Percentiles rank a stretch among this genome's conserved stretches.
These are phyloP conservation scores for Pyrocoelia pectoralis DNA, from an alignment of 2,888 invertebrate genomes.

Conservation along the genomic window DNA sequence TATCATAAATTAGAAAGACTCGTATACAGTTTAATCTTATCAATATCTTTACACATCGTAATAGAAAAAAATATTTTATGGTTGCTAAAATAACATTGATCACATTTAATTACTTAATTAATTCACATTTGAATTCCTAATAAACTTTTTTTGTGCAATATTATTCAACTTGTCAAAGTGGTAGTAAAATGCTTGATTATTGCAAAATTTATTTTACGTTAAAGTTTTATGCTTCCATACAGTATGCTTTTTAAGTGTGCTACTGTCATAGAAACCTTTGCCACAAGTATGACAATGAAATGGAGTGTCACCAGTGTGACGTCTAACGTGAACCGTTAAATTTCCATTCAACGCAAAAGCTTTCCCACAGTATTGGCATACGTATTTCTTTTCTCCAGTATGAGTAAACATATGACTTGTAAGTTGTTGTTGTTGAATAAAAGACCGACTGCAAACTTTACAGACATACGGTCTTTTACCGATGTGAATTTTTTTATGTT, in stretches of 20 bases:
- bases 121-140: too few species aligned
- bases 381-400: slow-evolving; percentile 48
- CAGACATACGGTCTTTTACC: slow-evolving; percentile 58
- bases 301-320: slow-evolving; percentile 33
- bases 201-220: too few species aligned
- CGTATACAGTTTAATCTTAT: too few species aligned
- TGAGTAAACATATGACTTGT: slow-evolving; percentile 48
- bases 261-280: slow-evolving; percentile 26
- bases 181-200: too few species aligned
- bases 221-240: slow-evolving; percentile 9
- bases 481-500: slow-evolving; percentile 54
- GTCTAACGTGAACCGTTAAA: slow-evolving; percentile 31
- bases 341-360: slow-evolving; percentile 49
- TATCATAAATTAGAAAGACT: too few species aligned
- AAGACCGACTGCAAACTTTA: slow-evolving; percentile 53
- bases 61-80: too few species aligned
- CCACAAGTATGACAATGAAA: slow-evolving; percentile 31
- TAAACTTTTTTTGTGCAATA: too few species aligned
- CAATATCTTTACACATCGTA: too few species aligned
- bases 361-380: slow-evolving; percentile 41
- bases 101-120: too few species aligned
- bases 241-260: slow-evolving; percentile 16
- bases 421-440: slow-evolving; percentile 47
- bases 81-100: too few species aligned
- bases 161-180: too few species aligned